Conservation (phyloP, 2,888 invertebrate species). For the Tribolium freemani region DNA sequence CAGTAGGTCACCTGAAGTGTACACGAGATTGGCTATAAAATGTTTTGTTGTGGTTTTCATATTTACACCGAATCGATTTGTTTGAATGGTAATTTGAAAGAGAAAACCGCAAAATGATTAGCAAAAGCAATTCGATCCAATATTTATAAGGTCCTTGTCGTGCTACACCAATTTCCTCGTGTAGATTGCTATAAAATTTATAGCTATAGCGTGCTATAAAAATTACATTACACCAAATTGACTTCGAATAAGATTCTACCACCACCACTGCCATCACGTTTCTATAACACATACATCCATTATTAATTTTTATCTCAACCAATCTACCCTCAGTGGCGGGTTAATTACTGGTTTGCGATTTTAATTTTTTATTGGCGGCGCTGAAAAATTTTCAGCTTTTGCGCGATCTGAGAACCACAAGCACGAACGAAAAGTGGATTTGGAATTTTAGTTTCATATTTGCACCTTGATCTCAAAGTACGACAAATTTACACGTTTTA, state of each 20-base stretch:
- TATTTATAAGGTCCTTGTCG: slow-evolving; percentile 63
- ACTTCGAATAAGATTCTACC: slow-evolving; percentile 59
- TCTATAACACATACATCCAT: slow-evolving; percentile 39
- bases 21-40: background rate
- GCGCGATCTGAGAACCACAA: too few species aligned
- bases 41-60: slow-evolving; percentile 18
- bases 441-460: too few species aligned
- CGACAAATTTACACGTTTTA: too few species aligned
- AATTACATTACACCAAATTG: slow-evolving; percentile 66
- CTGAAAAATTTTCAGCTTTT: background rate
- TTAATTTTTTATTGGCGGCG: background rate
- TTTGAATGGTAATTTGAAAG: slow-evolving; percentile 40
- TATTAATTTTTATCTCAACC: slow-evolving; percentile 32
- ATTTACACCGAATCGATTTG: slow-evolving; percentile 47
- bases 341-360: slow-evolving; percentile 13
- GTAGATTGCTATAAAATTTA: slow-evolving; percentile 66
- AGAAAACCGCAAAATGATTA: slow-evolving; percentile 56
- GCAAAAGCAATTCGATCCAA: slow-evolving; percentile 56
- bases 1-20: too few species aligned
- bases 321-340: slow-evolving; percentile 4
- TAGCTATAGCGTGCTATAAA: slow-evolving; percentile 64
- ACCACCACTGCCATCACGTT: slow-evolving; percentile 41
- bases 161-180: slow-evolving; percentile 60
- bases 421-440: too few species aligned
- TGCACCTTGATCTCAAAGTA: too few species aligned